These are phyloP conservation scores for Pimpla rufipes DNA, from an alignment of 2,888 invertebrate genomes.

Conservation along the genomic window DNA sequence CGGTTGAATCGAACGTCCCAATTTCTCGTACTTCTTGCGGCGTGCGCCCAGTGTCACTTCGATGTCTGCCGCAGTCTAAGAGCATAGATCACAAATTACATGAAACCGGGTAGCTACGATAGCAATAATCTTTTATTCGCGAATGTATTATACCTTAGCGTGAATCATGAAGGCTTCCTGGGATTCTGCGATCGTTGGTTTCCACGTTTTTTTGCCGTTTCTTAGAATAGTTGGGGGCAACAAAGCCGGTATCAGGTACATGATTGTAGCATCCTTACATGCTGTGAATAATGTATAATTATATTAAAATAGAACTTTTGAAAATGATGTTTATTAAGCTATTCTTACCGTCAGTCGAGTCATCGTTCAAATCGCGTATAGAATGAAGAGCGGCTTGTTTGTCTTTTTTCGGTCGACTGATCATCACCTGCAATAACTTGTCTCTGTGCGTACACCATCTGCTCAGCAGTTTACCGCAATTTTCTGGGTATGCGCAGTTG, in stretches of 20 bases:
- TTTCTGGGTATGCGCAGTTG: too few relatives aligned
- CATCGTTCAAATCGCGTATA: not conserved
- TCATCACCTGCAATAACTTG: too few relatives aligned
- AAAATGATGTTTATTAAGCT: constrained; percentile 7
- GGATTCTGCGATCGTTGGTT: constrained; percentile 45
- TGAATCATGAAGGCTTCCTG: constrained; percentile 31
- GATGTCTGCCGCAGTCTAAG: constrained; percentile 43
- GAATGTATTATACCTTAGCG: constrained; percentile 12
- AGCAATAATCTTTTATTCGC: too few relatives aligned
- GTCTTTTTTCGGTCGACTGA: too few relatives aligned
- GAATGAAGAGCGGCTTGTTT: too few relatives aligned
- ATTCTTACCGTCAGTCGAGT: constrained; percentile 4
- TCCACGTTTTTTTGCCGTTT: constrained; percentile 22
- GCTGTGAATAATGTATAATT: not conserved
- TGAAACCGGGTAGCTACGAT: not conserved
- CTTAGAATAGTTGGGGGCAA: not conserved
- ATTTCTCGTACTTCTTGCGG: constrained; percentile 11
- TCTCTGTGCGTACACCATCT: too few relatives aligned
- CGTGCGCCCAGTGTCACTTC: constrained; percentile 21
- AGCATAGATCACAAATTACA: not conserved
- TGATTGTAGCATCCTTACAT: constrained; percentile 41
- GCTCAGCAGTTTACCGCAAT: too few relatives aligned
- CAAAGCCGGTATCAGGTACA: constrained; percentile 44
- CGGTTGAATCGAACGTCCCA: constrained; percentile 41
- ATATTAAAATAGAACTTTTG: not conserved